Evolutionary conservation across 2,888 invertebrate genomes (phyloP).

Genomic region (Cephus rjabovi): DNA sequence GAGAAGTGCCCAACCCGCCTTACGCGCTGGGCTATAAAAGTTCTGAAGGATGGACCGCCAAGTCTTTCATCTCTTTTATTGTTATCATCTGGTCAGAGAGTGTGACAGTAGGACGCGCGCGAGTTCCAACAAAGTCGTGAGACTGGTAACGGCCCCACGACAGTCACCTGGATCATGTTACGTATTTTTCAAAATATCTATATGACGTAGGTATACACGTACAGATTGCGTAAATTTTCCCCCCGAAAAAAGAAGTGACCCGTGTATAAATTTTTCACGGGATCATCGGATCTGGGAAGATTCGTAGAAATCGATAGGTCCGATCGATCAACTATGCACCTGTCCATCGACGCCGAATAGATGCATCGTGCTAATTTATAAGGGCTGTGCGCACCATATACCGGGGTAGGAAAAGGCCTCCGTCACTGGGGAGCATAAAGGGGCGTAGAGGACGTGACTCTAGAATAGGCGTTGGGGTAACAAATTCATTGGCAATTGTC

Average conservation of each 20-base stretch:
- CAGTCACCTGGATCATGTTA: not conserved
- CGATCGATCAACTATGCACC: not conserved
- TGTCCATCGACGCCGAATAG: not conserved
- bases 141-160: not conserved
- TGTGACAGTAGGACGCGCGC: not conserved
- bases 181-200: not conserved
- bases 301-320: not conserved
- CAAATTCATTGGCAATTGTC: conserved; percentile 3
- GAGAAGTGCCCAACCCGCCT: conserved; percentile 25
- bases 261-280: not conserved
- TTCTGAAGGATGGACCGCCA: conserved; percentile 27
- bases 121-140: not conserved
- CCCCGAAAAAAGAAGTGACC: too few species aligned
- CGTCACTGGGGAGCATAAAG: not conserved
- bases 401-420: not conserved
- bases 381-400: not conserved
- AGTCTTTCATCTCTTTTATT: conserved; percentile 7
- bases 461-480: conserved; percentile 1
- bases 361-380: not conserved
- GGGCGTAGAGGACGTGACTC: not conserved
- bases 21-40: conserved; percentile 41
- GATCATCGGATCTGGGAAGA: not conserved
- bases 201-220: not conserved
- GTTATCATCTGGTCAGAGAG: conserved; percentile 6
- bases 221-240: not conserved